A percentile compares a stretch with the other conserved stretches of the same genome.
Conservation (phyloP, 2,113 vertebrate species). For the Ammospiza nelsoni region DNA sequence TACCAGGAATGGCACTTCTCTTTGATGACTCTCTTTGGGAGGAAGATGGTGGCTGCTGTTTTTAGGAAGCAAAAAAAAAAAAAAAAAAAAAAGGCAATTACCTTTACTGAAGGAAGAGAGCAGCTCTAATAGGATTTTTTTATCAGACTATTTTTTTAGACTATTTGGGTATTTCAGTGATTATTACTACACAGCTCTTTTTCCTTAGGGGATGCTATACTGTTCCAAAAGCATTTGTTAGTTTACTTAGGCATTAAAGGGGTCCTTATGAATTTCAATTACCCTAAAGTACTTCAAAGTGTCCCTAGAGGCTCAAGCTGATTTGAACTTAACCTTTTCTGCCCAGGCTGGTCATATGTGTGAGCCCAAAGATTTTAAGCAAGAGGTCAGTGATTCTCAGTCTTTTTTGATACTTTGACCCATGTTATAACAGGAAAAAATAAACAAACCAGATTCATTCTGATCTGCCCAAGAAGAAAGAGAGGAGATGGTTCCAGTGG, state of each 20-base stretch:
- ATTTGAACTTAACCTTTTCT: slow-evolving; percentile 62
- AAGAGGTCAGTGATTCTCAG: slow-evolving; percentile 19
- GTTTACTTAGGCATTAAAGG: slow-evolving; percentile 64
- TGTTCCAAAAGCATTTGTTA: slow-evolving; percentile 51
- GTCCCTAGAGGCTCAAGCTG: slow-evolving; percentile 48
- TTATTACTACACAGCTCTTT: slow-evolving; percentile 32
- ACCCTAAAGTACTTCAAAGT: slow-evolving; percentile 60
- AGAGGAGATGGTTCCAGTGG: background rate
- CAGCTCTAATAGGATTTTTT: slow-evolving; percentile 31
- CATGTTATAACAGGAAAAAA: slow-evolving; percentile 32
- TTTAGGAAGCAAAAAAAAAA: background rate
- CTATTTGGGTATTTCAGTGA: slow-evolving; percentile 55
- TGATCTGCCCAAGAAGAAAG: slow-evolving; percentile 31
- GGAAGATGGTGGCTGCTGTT: slow-evolving; percentile 1
- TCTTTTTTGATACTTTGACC: slow-evolving; percentile 52
- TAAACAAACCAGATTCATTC: slow-evolving; percentile 39
- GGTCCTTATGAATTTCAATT: slow-evolving; percentile 57
- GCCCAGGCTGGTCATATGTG: slow-evolving; percentile 10
- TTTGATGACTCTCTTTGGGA: slow-evolving; percentile 7
- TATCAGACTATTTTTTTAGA: slow-evolving; percentile 21
- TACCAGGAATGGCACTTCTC: background rate
- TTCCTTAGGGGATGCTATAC: slow-evolving; percentile 34
- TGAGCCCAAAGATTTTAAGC: slow-evolving; percentile 29
- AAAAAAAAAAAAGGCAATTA: background rate
- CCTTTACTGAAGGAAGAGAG: slow-evolving; percentile 15